phyloP scores from a whole-genome alignment of 2,113 vertebrate genomes.

The Equus przewalskii region DNA sequence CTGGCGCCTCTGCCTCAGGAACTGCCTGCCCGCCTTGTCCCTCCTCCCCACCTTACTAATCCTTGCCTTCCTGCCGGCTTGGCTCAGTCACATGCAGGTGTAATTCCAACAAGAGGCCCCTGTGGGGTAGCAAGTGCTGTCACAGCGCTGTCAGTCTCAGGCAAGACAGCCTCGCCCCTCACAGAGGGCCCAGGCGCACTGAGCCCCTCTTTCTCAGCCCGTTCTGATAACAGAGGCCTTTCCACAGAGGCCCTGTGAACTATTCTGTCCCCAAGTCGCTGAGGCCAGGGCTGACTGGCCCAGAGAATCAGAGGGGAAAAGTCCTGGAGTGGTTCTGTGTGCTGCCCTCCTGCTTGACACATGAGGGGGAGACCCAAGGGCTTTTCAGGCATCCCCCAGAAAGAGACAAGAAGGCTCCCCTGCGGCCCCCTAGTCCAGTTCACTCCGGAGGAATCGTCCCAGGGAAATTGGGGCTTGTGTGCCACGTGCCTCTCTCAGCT shows the following conservation, averaged over 20 bases:
- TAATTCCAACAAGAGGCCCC: neutral
- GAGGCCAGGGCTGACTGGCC: neutral
- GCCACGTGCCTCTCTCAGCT: neutral
- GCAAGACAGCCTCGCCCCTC: neutral
- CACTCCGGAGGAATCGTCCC: neutral
- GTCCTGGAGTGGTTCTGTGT: neutral
- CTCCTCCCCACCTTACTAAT: fast-evolving
- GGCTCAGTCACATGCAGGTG: neutral
- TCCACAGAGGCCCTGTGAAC: neutral
- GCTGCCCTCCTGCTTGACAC: neutral
- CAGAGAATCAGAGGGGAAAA: neutral
- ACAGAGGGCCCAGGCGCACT: neutral
- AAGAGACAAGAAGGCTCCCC: too few relatives aligned
- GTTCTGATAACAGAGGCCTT: neutral
- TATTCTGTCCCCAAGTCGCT: neutral
- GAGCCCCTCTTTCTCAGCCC: neutral
- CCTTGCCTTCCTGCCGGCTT: too few relatives aligned
- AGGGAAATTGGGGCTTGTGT: neutral
- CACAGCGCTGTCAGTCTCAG: neutral
- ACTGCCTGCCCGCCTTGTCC: neutral
- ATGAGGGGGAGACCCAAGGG: neutral
- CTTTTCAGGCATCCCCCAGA: too few relatives aligned
- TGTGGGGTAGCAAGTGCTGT: neutral
- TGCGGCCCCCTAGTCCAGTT: neutral
- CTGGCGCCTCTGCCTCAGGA: neutral